phyloP scores from a whole-genome alignment of 2,113 vertebrate genomes.

The Microcebus lehilahytsara region DNA sequence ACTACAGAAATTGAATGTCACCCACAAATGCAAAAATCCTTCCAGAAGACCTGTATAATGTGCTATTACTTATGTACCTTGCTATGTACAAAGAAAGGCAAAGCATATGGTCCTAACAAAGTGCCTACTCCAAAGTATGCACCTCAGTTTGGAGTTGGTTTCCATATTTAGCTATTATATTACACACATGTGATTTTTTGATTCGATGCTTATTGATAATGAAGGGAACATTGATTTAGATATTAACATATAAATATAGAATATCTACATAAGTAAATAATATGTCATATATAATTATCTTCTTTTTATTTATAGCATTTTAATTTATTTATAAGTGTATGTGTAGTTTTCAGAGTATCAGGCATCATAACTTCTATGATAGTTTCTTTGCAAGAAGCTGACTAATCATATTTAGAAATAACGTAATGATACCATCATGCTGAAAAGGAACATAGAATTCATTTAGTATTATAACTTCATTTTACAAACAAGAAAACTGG shows the following conservation, averaged over 20 bases:
- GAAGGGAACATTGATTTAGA: neutral
- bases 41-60: neutral
- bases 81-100: neutral
- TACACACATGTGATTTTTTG: neutral
- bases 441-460: neutral
- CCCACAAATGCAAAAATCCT: neutral
- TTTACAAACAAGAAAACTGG: conserved; percentile 2
- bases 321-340: neutral
- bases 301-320: neutral
- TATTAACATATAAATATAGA: neutral
- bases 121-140: neutral
- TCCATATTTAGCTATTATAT: neutral
- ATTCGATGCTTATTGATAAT: neutral
- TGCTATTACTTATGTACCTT: neutral
- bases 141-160: neutral
- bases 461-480: conserved; percentile 17
- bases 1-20: neutral
- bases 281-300: neutral
- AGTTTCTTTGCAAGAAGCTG: neutral
- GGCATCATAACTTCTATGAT: neutral
- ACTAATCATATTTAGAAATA: conserved; percentile 20
- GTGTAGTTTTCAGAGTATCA: neutral
- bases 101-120: neutral
- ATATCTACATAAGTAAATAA: neutral
- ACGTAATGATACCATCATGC: neutral